phyloP scores from a whole-genome alignment of 2,888 invertebrate species.

The Pterostichus niger region DNA sequence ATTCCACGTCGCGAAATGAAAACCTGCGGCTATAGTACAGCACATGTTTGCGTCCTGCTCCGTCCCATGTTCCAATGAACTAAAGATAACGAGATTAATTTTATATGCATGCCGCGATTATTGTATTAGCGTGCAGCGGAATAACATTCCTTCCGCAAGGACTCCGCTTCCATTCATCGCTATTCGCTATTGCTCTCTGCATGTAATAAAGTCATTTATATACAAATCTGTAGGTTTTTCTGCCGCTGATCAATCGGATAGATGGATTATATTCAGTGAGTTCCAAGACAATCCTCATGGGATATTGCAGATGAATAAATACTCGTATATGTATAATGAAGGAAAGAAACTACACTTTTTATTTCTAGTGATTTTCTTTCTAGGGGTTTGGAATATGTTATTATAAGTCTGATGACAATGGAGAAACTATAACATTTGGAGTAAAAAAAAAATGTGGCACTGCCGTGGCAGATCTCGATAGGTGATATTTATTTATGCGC shows the following conservation, averaged over 20 bases:
- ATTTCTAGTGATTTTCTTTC: too few species aligned
- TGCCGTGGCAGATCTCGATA: too few species aligned
- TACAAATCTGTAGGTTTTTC: slow-evolving; percentile 33
- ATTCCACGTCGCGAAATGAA: slow-evolving; percentile 36
- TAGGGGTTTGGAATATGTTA: too few species aligned
- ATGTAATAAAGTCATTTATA: slow-evolving; percentile 36
- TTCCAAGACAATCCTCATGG: background rate
- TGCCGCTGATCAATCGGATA: slow-evolving; percentile 34
- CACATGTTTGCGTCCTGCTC: slow-evolving; percentile 26
- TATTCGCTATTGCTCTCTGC: slow-evolving; percentile 17
- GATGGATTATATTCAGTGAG: slow-evolving; percentile 2
- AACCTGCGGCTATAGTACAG: slow-evolving; percentile 25
- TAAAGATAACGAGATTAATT: slow-evolving; percentile 61
- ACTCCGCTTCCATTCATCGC: slow-evolving; percentile 13
- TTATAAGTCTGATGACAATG: too few species aligned
- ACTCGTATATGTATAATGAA: too few species aligned
- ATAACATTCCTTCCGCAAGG: slow-evolving; percentile 13
- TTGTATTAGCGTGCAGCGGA: slow-evolving; percentile 49
- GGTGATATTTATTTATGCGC: too few species aligned
- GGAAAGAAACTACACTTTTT: too few species aligned
- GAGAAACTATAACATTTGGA: too few species aligned
- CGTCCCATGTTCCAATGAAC: slow-evolving; percentile 17
- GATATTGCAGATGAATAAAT: background rate
- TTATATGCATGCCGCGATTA: slow-evolving; percentile 57
- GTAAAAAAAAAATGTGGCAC: too few species aligned